A percentile compares a stretch with the other conserved stretches of the same genome.
These are phyloP conservation scores for Brachynemurus nebulosus DNA, from an alignment of 2,888 invertebrate genomes.

Conservation along the genomic window DNA sequence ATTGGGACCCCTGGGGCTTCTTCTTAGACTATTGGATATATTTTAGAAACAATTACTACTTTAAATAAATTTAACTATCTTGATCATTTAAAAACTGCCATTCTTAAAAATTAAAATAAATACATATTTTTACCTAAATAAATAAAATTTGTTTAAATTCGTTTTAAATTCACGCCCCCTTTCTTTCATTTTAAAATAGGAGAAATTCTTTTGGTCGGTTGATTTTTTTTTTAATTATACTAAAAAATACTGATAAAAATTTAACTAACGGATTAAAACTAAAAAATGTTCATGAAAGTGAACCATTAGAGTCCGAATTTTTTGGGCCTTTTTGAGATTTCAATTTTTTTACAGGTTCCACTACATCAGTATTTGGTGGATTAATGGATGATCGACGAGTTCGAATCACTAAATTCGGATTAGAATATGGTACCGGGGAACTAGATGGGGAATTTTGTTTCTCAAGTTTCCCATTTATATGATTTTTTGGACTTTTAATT, in stretches of 20 bases:
- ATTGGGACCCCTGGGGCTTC: too few species aligned
- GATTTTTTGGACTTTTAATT: constrained; percentile 16
- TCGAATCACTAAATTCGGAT: constrained; percentile 23
- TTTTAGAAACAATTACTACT: too few species aligned
- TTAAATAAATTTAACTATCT: too few species aligned
- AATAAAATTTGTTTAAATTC: too few species aligned
- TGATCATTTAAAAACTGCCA: too few species aligned
- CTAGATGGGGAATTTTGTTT: not conserved
- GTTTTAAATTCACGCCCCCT: too few species aligned
- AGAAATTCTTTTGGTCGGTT: too few species aligned
- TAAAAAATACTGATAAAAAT: not conserved
- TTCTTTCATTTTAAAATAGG: too few species aligned
- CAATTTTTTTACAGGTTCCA: constrained; percentile 11
- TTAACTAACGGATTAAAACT: not conserved
- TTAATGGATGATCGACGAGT: constrained; percentile 21
- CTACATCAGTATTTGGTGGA: constrained; percentile 12
- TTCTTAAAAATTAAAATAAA: too few species aligned
- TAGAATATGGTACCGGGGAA: constrained; percentile 19
- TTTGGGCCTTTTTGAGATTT: not conserved
- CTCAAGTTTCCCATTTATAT: not conserved
- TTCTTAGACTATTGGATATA: too few species aligned
- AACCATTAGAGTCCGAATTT: constrained; percentile 8
- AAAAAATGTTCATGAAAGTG: constrained; percentile 5
- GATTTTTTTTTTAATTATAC: too few species aligned
- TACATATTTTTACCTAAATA: too few species aligned